Evolutionary conservation across 2,888 invertebrate genomes (phyloP), one percentile per base, ranked within the genome.

Genomic region (Leptothorax acervorum): DNA sequence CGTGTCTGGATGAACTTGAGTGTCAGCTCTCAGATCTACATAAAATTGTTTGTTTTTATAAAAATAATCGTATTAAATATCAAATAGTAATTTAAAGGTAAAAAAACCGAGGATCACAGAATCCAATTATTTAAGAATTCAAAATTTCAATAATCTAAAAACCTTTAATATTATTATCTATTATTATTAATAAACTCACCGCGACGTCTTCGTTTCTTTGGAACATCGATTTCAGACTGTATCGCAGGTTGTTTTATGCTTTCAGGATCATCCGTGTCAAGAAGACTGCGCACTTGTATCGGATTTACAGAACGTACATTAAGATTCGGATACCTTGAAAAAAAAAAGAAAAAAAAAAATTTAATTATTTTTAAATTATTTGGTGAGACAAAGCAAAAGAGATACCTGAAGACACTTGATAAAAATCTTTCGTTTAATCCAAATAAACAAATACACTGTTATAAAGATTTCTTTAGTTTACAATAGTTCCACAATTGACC

Each of bases 261-360:
- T 35, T 95, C 94, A 15, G 96, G 96, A 94, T 97, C 96, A 93
- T 98, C 97, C 1, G 97, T 97, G 91, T 98, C 97, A 91, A 96
- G 96, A 42, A 97, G 95, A 91, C 96, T 96, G 90, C 96, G 95
- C 60, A 98, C 97, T 94, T 98, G 97, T 93, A 97, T 97, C 11
- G 98, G 97, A 73, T 97, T 95, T 23, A 98, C 98, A 28, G 97
- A 96, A 48, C 96, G 96, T 39, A 96, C 96, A 95, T 98, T 98
- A 78, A 98, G 95, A 94, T 98, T 98, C 6, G 97, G 98, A 95
- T 98, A 98, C 88, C 95, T 94, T 79, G 12, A 76, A 71, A 53
- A 73, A 73, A 48, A 73, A 68, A n/a, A n/a, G 12, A 6, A 45
- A 45, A 82, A n/a, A n/a, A 35, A 70, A 42, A 39, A 6, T 68